A percentile compares a stretch with the other conserved stretches of the same genome.
Conservation (phyloP, 2,888 invertebrate genomes). For the Drosophila niveifrons region DNA sequence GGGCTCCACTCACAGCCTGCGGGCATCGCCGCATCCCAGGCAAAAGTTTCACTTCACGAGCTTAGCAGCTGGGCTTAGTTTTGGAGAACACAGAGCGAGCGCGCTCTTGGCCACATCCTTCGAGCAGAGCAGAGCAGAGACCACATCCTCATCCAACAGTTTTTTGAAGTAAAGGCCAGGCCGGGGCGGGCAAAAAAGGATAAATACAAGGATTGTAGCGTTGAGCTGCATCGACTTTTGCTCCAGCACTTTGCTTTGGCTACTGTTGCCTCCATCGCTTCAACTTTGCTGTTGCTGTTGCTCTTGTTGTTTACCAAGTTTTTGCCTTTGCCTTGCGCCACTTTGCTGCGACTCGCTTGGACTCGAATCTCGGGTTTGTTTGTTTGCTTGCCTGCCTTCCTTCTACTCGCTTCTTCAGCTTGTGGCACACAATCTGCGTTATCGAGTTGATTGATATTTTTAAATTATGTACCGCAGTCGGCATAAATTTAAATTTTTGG, state of each 20-base stretch:
- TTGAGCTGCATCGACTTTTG: constrained; percentile 71
- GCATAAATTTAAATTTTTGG: constrained; percentile 75
- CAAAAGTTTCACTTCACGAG: constrained; percentile 55
- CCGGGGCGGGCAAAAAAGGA: constrained; percentile 54
- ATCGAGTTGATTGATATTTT: constrained; percentile 81
- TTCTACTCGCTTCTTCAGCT: constrained; percentile 5
- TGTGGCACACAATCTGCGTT: constrained; percentile 65
- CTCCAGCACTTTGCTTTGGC: background rate
- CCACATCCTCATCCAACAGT: constrained; percentile 9
- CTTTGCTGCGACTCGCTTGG: constrained; percentile 58
- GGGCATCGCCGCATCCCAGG: constrained; percentile 43
- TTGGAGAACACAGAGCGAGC: constrained; percentile 25
- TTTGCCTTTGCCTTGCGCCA: constrained; percentile 52
- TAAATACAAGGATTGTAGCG: constrained; percentile 81
- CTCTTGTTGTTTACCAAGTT: constrained; percentile 77
- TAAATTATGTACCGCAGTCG: constrained; percentile 80
- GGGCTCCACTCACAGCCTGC: constrained; percentile 41
- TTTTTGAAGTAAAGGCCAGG: constrained; percentile 33
- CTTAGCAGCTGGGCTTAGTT: constrained; percentile 55
- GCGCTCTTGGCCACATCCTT: constrained; percentile 49
- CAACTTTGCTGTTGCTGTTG: constrained; percentile 66
- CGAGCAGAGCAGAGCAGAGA: background rate
- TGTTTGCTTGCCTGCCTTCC: constrained; percentile 36
- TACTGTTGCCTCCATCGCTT: constrained; percentile 31
- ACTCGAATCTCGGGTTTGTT: constrained; percentile 51